Conservation (phyloP, 2,113 vertebrate genomes). For the Phalacrocorax brasilianus region DNA sequence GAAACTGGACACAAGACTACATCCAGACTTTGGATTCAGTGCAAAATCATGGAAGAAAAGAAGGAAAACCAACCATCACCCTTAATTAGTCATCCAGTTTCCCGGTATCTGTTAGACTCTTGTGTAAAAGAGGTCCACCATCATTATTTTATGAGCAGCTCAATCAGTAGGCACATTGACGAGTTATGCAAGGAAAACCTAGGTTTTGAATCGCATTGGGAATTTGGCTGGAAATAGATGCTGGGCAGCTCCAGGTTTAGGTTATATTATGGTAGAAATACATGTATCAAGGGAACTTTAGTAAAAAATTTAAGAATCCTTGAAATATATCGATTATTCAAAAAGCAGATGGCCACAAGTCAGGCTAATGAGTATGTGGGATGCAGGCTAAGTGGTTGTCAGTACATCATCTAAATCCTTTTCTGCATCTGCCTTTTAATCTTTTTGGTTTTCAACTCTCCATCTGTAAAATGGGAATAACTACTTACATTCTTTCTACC, state of each 20-base stretch:
- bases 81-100: neutral
- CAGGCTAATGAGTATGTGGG: neutral
- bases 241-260: neutral
- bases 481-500: neutral
- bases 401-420: neutral
- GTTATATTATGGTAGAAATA: neutral
- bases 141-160: neutral
- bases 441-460: neutral
- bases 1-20: neutral
- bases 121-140: neutral
- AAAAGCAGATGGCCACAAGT: neutral
- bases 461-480: neutral
- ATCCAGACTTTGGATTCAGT: neutral
- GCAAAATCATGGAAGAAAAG: neutral
- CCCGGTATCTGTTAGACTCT: neutral
- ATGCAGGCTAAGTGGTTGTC: neutral
- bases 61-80: rapidly evolving
- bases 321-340: neutral
- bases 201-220: neutral
- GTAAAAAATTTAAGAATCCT: neutral
- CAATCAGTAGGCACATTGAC: neutral
- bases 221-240: neutral
- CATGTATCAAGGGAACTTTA: neutral
- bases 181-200: neutral
- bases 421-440: conserved; percentile 13